Evolutionary conservation across 2,888 invertebrate genomes (phyloP), one percentile per base, ranked within the genome.

Genomic region (Tanaodytes sp.): DNA sequence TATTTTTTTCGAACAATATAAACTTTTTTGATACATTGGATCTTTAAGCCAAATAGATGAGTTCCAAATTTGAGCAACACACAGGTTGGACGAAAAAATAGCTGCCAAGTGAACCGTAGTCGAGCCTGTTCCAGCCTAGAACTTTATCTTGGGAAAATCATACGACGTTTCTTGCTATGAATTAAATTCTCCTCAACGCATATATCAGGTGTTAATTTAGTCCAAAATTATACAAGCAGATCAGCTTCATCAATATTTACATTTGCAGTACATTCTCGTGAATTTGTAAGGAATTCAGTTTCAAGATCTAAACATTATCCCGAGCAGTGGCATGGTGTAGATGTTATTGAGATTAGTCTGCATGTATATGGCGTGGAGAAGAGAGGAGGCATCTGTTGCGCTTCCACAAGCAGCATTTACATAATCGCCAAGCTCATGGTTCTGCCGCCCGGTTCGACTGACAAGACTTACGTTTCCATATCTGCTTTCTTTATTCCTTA

Each of bases 321-420:
- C 61, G 49, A 71, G 63, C 75, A 72, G 31, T 70, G 73, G 46
- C 76, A 71, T 48, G 66, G 71, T 57, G 73, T 74, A 77, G 72
- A 79, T 77, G 77, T 77, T 80, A 76, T 79, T 75, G 77, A 79
- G 77, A 78, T 81, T 80, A 80, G 77, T 75, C 75, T 76, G 62
- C 54, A 78, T 69, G 69, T 66, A 69, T 71, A 71, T 71, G 65
- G 63, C 58, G 64, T 51, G 52, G 72, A 66, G 74, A 72, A 62
- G 76, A 73, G 69, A 74, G 71, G 74, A 80, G 78, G 81, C 83
- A 83, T 83, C 83, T 83, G 82, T 83, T 83, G 83, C 83, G 82
- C 82, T 77, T 82, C 81, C 78, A 76, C 79, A 80, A 81, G 77
- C 80, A 81, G 78, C 79, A 83, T 83, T 83, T 83, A 78, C 83